These are phyloP conservation scores for Acrobasis repandana DNA, from an alignment of 2,888 invertebrate genomes.

Conservation along the genomic window DNA sequence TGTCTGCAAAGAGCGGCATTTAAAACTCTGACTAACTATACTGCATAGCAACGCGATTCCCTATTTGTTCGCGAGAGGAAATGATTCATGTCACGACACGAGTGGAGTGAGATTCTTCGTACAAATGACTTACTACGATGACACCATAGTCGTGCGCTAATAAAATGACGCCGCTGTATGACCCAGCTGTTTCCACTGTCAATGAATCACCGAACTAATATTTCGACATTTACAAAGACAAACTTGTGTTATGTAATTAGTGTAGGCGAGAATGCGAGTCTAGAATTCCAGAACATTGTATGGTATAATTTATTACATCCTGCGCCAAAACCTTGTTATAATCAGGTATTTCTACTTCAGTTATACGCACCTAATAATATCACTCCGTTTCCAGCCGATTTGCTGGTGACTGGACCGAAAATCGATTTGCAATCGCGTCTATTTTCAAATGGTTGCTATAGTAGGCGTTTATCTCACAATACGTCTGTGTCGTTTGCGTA, in stretches of 20 bases:
- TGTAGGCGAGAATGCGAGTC: slow-evolving; percentile 9
- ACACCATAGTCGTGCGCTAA: not conserved
- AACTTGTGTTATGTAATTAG: slow-evolving; percentile 6
- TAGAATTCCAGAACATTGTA: slow-evolving; percentile 17
- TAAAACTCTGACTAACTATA: not conserved
- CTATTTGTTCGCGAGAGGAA: not conserved
- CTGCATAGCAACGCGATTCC: not conserved
- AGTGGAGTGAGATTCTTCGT: not conserved
- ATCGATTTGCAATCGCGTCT: slow-evolving; percentile 38
- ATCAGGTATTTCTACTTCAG: slow-evolving; percentile 5
- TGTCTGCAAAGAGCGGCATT: not conserved
- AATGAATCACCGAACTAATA: not conserved
- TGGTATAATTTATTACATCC: slow-evolving; percentile 17
- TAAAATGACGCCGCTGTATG: not conserved
- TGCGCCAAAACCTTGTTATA: slow-evolving; percentile 11
- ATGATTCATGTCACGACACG: not conserved
- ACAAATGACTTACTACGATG: too few species aligned
- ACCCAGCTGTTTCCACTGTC: not conserved
- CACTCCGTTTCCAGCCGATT: not conserved
- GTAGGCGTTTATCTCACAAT: slow-evolving; percentile 45
- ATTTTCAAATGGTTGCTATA: slow-evolving; percentile 38
- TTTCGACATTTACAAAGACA: not conserved
- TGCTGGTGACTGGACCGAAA: slow-evolving; percentile 34
- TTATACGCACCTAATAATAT: not conserved
- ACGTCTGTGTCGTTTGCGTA: slow-evolving; percentile 45